Evolutionary conservation across 2,888 invertebrate species (phyloP), one percentile per base, ranked within the genome.

Genomic region (Branchellion lobata): DNA sequence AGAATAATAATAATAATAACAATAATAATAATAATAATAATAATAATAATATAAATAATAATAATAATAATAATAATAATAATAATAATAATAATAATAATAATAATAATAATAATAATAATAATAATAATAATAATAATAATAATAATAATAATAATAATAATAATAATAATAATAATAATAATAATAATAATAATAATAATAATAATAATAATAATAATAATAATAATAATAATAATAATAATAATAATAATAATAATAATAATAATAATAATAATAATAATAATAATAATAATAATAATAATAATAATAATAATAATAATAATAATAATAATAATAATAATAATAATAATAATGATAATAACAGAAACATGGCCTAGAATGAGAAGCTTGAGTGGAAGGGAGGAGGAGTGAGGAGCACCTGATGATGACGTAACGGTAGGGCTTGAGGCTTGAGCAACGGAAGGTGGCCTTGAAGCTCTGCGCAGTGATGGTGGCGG

Each of bases 161-260:
- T 40, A 40, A 14, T 40, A 57, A n/a, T 24, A 57, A n/a, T 57
- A 57, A 5, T 24, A 57, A n/a, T 57, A 57, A n/a, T 57, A 57
- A n/a, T 57, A 57, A n/a, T 57, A 57, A n/a, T 57, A 57, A n/a
- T 57, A 57, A n/a, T 57, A 57, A n/a, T 24, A 57, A n/a, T 24
- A 57, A n/a, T 24, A 57, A n/a, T 24, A 57, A n/a, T 24, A 57
- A n/a, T 24, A 57, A n/a, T 57, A 57, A n/a, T 57, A 24, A n/a
- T 57, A 24, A n/a, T 57, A 24, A n/a, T 57, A 24, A n/a, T 57
- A 57, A n/a, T 24, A 57, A n/a, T 57, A 57, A n/a, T 24, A 57
- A n/a, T 57, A 57, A n/a, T 57, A 57, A n/a, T 24, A 57, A n/a
- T 57, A 24, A 47, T 18, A 47, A 47, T 47, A 47, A 47, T 47